phyloP scores from a whole-genome alignment of 2,888 invertebrate species.

The Drosophila diplacantha region DNA sequence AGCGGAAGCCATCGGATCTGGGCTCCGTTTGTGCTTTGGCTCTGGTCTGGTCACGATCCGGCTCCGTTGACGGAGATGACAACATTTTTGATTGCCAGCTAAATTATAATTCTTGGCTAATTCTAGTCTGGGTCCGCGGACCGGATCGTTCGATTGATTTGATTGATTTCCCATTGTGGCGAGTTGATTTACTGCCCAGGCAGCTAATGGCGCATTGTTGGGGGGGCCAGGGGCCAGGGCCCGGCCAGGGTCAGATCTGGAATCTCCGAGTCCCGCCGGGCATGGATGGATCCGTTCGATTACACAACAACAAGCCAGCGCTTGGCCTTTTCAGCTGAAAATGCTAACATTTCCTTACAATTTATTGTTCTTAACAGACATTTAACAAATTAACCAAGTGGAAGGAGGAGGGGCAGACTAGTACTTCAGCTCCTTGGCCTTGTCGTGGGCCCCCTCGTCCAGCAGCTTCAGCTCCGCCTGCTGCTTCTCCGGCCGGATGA shows the following conservation, averaged over 20 bases:
- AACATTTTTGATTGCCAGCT: constrained; percentile 48
- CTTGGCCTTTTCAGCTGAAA: constrained; percentile 18
- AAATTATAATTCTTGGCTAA: constrained; percentile 41
- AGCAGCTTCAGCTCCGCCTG: constrained; percentile 78
- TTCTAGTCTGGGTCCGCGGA: constrained; percentile 18
- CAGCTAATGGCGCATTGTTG: constrained; percentile 36
- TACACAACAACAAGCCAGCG: constrained; percentile 55
- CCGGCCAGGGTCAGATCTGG: constrained; percentile 29
- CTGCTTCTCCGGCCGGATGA: constrained; percentile 78
- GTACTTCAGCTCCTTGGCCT: constrained; percentile 75
- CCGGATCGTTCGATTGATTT: constrained; percentile 18
- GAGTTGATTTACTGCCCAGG: constrained; percentile 34
- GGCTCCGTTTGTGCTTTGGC: constrained; percentile 6
- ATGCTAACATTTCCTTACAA: constrained; percentile 42
- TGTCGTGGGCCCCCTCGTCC: constrained; percentile 78
- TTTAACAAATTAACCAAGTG: constrained; percentile 27
- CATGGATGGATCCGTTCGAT: constrained; percentile 18
- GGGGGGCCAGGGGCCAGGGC: not conserved
- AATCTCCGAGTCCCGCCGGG: constrained; percentile 15
- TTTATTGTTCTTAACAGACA: constrained; percentile 61
- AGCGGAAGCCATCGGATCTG: constrained; percentile 51
- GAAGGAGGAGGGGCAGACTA: constrained; percentile 30
- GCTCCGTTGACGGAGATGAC: constrained; percentile 45
- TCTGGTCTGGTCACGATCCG: constrained; percentile 47
- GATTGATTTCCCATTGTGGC: constrained; percentile 59